Percentiles rank a stretch among this genome's conserved stretches.
phyloP scores from a whole-genome alignment of 2,797 vertebrate genomes.

The Philypnodon macrostomus region DNA sequence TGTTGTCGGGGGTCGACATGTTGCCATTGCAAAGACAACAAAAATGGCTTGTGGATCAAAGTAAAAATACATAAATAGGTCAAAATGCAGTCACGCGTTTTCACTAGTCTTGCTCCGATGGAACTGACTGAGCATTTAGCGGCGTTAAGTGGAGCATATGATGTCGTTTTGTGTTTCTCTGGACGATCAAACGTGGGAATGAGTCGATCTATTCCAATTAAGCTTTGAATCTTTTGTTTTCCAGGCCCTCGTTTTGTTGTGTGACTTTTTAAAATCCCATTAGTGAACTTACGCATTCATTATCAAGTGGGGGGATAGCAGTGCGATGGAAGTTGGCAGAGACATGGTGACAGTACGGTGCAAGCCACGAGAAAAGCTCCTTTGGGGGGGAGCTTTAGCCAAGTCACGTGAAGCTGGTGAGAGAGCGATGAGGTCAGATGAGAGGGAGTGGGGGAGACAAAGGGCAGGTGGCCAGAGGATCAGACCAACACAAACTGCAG shows the following conservation, averaged over 20 bases:
- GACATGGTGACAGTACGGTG: slow-evolving; percentile 17
- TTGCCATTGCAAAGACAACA: background rate
- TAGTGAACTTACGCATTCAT: slow-evolving; percentile 44
- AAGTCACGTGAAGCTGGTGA: slow-evolving; percentile 53
- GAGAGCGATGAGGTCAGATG: slow-evolving; percentile 5
- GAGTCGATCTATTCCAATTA: slow-evolving; percentile 65
- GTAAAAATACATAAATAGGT: slow-evolving; percentile 47
- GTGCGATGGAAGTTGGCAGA: slow-evolving; percentile 5
- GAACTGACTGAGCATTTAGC: slow-evolving; percentile 26
- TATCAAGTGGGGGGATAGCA: background rate
- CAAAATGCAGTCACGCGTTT: slow-evolving; percentile 30
- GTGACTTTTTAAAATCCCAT: slow-evolving; percentile 46
- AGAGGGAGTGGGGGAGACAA: slow-evolving; percentile 27
- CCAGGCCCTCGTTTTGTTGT: slow-evolving; percentile 3
- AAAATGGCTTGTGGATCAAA: background rate
- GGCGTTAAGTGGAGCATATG: slow-evolving; percentile 62
- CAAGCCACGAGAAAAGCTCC: slow-evolving; percentile 59
- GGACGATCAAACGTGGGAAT: slow-evolving; percentile 67
- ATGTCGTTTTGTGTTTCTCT: slow-evolving; percentile 26
- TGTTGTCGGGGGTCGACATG: background rate
- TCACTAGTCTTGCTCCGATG: slow-evolving; percentile 31
- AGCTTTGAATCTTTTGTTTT: slow-evolving; percentile 47
- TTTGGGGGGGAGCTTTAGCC: slow-evolving; percentile 57
- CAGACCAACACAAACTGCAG: slow-evolving; percentile 15
- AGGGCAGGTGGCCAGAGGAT: slow-evolving; percentile 43